phyloP scores from a whole-genome alignment of 2,797 vertebrate genomes.

The Phrynocephalus vlangalii region DNA sequence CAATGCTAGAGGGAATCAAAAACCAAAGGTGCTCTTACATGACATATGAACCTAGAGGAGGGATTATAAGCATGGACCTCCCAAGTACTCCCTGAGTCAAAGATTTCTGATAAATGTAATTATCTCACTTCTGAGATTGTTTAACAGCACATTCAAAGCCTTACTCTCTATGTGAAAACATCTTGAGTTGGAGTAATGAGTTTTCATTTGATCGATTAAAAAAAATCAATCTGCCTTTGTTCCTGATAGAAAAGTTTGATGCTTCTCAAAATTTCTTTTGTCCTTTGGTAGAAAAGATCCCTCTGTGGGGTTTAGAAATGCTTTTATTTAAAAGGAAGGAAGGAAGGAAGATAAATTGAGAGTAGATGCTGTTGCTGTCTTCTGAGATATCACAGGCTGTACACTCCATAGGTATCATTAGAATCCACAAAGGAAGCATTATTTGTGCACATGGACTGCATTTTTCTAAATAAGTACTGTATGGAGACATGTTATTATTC shows the following conservation, averaged over 20 bases:
- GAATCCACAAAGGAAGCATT: conserved; percentile 4
- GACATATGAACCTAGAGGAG: background rate
- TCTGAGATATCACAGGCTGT: background rate
- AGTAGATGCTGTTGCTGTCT: background rate
- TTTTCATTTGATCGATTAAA: background rate
- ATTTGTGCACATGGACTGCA: background rate
- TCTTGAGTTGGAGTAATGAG: background rate
- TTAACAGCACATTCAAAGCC: too few species aligned
- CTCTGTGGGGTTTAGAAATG: background rate
- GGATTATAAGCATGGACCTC: background rate
- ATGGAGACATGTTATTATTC: background rate
- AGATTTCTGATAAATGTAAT: background rate
- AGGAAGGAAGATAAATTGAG: background rate
- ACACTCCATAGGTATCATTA: background rate
- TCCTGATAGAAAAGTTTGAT: conserved; percentile 6
- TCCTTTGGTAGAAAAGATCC: conserved; percentile 14
- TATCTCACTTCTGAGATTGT: background rate
- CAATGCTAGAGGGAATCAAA: too few species aligned
- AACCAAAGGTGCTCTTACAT: too few species aligned
- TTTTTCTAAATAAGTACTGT: background rate
- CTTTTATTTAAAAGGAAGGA: background rate
- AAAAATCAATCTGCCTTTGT: conserved; percentile 6
- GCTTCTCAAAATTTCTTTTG: background rate
- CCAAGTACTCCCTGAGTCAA: background rate
- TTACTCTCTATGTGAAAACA: background rate